phyloP scores from a whole-genome alignment of 2,888 invertebrate genomes.

The Nomada ruficornis region DNA sequence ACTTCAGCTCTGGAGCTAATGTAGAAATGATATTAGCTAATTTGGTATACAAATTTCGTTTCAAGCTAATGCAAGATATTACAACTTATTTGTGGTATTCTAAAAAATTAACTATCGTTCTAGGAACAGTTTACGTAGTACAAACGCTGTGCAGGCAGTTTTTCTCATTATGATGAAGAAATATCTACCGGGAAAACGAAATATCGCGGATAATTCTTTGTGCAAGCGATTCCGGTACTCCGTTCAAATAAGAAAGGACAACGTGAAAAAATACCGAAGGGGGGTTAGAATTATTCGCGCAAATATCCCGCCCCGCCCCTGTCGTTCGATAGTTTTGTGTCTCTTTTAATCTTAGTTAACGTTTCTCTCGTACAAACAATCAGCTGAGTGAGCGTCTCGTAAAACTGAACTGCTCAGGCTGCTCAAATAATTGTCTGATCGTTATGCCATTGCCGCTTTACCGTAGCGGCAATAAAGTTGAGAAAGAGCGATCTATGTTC shows the following conservation, averaged over 20 bases:
- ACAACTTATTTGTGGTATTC: background rate
- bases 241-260: background rate
- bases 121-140: background rate
- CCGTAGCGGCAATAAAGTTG: background rate
- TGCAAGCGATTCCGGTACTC: background rate
- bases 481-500: background rate
- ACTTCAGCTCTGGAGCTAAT: background rate
- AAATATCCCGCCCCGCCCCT: constrained; percentile 8
- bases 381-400: background rate
- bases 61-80: background rate
- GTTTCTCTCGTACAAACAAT: background rate
- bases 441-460: background rate
- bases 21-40: background rate
- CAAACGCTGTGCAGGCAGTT: background rate
- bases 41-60: background rate
- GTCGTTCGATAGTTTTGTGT: background rate
- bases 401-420: background rate
- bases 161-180: constrained; percentile 9
- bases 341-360: background rate
- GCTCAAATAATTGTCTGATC: background rate
- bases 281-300: constrained; percentile 5
- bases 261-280: background rate
- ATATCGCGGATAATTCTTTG: background rate
- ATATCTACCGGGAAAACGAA: background rate
- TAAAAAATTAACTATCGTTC: background rate